These are phyloP conservation scores for Allacma fusca DNA, from an alignment of 2,888 invertebrate species.

Conservation along the genomic window DNA sequence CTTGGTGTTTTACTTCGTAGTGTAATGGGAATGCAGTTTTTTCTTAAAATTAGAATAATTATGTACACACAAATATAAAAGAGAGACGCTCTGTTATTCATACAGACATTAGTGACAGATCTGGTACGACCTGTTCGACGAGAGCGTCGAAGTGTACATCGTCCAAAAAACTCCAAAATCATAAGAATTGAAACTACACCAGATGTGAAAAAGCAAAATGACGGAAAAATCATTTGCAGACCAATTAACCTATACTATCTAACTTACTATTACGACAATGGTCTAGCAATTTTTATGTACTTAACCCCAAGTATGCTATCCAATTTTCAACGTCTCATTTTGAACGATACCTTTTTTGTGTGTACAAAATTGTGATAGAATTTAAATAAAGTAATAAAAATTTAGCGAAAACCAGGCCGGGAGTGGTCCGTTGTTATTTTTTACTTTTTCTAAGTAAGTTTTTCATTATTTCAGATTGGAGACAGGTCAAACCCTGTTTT, in stretches of 20 bases:
- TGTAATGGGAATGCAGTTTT: too few relatives aligned
- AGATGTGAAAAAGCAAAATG: neutral
- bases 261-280: neutral
- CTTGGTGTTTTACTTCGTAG: too few relatives aligned
- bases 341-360: neutral
- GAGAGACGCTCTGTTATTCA: neutral
- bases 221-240: neutral
- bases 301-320: neutral
- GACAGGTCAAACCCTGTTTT: slow-evolving; percentile 27
- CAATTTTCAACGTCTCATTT: neutral
- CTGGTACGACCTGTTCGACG: slow-evolving; percentile 10
- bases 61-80: too few relatives aligned
- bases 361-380: too few relatives aligned
- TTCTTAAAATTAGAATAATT: too few relatives aligned
- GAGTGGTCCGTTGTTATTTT: neutral
- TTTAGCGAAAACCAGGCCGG: neutral
- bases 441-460: neutral
- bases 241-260: neutral
- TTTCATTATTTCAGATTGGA: slow-evolving; percentile 29
- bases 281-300: slow-evolving; percentile 10
- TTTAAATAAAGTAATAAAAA: neutral
- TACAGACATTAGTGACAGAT: neutral
- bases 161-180: slow-evolving; percentile 23
- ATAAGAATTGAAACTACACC: neutral
- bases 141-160: slow-evolving; percentile 31